Evolutionary conservation across 2,113 vertebrate species (phyloP).

Genomic region (Anarhynchus alexandrinus): DNA sequence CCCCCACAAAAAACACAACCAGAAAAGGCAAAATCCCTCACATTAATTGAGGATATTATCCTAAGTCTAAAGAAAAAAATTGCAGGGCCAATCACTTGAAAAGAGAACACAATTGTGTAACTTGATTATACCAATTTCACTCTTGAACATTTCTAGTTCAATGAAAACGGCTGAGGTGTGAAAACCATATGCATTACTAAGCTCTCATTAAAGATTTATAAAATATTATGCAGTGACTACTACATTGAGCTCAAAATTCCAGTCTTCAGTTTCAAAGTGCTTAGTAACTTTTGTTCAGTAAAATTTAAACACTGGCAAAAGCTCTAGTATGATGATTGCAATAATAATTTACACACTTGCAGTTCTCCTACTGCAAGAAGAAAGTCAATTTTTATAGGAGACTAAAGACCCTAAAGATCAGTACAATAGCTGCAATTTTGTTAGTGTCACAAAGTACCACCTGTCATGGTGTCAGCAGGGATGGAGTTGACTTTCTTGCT

Average conservation of each 20-base stretch:
- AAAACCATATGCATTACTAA: background rate
- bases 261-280: background rate
- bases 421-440: background rate
- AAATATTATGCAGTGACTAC: background rate
- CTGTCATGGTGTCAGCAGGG: background rate
- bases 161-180: background rate
- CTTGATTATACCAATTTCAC: background rate
- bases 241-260: background rate
- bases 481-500: background rate
- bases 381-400: background rate
- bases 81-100: background rate
- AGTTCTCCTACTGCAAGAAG: background rate
- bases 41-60: background rate
- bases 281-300: background rate
- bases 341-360: background rate
- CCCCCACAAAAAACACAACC: background rate
- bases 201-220: background rate
- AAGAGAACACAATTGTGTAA: background rate
- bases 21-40: background rate
- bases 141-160: background rate
- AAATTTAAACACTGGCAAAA: background rate
- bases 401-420: background rate
- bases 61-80: background rate
- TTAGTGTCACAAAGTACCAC: background rate
- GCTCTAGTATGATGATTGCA: background rate